Percentiles rank a stretch among this genome's conserved stretches.
Conservation (phyloP, 2,888 invertebrate species). For the Synanthedon tipuliformis region DNA sequence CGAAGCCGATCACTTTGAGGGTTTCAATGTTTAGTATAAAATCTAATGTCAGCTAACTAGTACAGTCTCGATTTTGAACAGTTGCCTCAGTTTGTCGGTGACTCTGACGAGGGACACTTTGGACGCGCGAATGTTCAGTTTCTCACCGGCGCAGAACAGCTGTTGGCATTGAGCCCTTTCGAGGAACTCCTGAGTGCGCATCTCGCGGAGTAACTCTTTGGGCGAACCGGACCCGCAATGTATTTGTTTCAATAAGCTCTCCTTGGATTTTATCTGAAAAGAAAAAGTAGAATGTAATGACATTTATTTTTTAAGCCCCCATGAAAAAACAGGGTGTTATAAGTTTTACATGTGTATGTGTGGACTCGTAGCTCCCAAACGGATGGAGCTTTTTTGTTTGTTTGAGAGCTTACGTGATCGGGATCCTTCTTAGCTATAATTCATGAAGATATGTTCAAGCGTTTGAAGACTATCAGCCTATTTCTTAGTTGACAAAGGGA, state of each 20-base stretch:
- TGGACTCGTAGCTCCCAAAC: too few relatives aligned
- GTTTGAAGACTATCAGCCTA: too few relatives aligned
- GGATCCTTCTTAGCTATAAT: too few relatives aligned
- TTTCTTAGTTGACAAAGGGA: too few relatives aligned
- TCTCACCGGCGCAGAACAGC: slow-evolving; percentile 81
- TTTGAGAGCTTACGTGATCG: too few relatives aligned
- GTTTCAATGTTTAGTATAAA: neutral
- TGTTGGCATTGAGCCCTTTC: slow-evolving; percentile 85
- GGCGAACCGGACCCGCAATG: slow-evolving; percentile 72
- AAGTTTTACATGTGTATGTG: too few relatives aligned
- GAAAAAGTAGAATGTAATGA: neutral
- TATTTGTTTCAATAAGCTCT: slow-evolving; percentile 81
- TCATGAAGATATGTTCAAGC: too few relatives aligned
- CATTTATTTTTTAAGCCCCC: too few relatives aligned
- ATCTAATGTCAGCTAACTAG: slow-evolving; percentile 71
- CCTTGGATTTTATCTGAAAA: slow-evolving; percentile 82
- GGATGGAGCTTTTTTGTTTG: too few relatives aligned
- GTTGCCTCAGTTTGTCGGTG: slow-evolving; percentile 84
- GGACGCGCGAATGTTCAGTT: slow-evolving; percentile 82
- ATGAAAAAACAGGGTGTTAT: too few relatives aligned
- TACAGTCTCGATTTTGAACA: slow-evolving; percentile 84
- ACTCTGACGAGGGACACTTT: slow-evolving; percentile 86
- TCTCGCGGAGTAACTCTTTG: slow-evolving; percentile 70
- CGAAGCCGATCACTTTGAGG: too few relatives aligned
- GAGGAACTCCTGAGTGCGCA: slow-evolving; percentile 83